A percentile compares a stretch with the other conserved stretches of the same genome.
phyloP scores from a whole-genome alignment of 2,797 vertebrate species.

The Liparis tanakae region DNA sequence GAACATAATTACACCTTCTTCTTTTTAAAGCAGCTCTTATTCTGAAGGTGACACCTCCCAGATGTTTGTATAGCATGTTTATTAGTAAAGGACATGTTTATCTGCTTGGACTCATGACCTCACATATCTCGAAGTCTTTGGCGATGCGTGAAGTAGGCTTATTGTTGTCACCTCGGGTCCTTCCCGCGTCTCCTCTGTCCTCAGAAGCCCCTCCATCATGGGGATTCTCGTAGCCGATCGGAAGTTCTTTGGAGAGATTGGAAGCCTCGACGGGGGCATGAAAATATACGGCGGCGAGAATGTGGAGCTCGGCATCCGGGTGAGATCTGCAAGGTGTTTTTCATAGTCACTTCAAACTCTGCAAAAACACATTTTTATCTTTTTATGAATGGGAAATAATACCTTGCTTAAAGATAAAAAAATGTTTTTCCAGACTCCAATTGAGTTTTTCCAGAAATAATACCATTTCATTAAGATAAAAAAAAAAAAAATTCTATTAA shows the following conservation, averaged over 20 bases:
- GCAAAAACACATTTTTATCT: background rate
- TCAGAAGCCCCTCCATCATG: slow-evolving; percentile 86
- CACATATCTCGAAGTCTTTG: background rate
- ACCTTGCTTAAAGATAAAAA: too few species aligned
- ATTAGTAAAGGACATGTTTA: too few species aligned
- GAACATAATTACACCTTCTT: too few species aligned
- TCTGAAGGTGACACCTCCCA: background rate
- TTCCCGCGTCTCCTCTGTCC: background rate
- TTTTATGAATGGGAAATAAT: too few species aligned
- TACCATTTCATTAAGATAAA: too few species aligned
- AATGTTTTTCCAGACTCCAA: too few species aligned
- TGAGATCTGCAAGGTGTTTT: slow-evolving; percentile 47
- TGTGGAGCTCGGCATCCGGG: slow-evolving; percentile 86
- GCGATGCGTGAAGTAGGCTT: background rate
- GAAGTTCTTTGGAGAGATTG: slow-evolving; percentile 84
- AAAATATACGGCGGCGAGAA: slow-evolving; percentile 89
- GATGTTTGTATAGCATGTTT: too few species aligned
- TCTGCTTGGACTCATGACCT: too few species aligned
- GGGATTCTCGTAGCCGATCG: slow-evolving; percentile 85
- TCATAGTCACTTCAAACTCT: background rate
- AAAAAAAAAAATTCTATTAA: too few species aligned
- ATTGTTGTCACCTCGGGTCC: too few species aligned
- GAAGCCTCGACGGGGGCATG: slow-evolving; percentile 85
- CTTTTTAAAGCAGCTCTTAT: background rate
- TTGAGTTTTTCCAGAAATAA: too few species aligned